Conservation (phyloP, 2,888 invertebrate genomes). For the Siphlonurus alternatus region DNA sequence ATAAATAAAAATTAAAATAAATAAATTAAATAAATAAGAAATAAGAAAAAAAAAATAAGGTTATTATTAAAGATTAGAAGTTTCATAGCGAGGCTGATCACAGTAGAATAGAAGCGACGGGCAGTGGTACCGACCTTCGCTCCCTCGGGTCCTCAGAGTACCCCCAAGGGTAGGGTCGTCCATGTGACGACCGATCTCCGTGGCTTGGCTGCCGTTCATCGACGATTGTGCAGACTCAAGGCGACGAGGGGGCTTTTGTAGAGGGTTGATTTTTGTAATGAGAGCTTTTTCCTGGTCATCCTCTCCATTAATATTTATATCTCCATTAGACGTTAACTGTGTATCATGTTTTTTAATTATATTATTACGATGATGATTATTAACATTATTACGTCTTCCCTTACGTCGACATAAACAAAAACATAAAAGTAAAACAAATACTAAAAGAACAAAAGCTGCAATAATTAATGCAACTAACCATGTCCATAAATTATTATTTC, state of each 20-base stretch:
- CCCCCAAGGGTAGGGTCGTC: not conserved
- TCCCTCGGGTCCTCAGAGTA: not conserved
- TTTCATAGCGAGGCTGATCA: not conserved
- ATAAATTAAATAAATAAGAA: constrained; percentile 1
- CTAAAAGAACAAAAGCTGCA: constrained; percentile 7
- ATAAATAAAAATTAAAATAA: constrained; percentile 3
- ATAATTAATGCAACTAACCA: not conserved
- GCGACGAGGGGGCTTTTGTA: constrained; percentile 64
- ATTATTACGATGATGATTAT: not conserved
- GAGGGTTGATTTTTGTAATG: constrained; percentile 68
- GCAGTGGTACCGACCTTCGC: constrained; percentile 1
- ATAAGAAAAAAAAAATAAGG: not conserved
- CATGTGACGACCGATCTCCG: constrained; percentile 59
- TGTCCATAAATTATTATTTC: not conserved
- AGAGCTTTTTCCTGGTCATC: constrained; percentile 74
- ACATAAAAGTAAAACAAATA: constrained; percentile 15
- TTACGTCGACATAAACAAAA: constrained; percentile 10
- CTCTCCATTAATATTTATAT: constrained; percentile 33
- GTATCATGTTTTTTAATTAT: constrained; percentile 5
- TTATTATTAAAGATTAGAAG: constrained; percentile 1
- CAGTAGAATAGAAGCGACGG: constrained; percentile 5
- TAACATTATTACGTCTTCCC: constrained; percentile 5
- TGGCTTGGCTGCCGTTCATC: constrained; percentile 48
- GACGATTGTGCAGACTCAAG: constrained; percentile 35
- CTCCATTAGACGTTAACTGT: constrained; percentile 37